Percentiles rank a stretch among this genome's conserved stretches.
Conservation (phyloP, 2,113 vertebrate genomes). For the Trichechus manatus region DNA sequence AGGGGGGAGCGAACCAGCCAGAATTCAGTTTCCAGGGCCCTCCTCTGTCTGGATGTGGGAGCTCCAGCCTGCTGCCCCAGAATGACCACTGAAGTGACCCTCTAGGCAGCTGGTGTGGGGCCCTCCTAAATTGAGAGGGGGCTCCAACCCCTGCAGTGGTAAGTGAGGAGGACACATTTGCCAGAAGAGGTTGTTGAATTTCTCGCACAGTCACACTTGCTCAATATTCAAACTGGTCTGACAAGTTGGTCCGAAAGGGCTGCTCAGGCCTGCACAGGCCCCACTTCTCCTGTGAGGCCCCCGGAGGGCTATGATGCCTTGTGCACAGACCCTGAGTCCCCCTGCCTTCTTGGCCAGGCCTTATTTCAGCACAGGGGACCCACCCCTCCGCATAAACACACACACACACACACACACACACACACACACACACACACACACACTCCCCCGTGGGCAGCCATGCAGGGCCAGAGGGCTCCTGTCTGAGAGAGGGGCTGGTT, state of each 20-base stretch:
- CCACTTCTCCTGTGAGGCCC: not conserved
- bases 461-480: not conserved
- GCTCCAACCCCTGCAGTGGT: not conserved
- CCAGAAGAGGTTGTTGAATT: not conserved
- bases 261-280: not conserved
- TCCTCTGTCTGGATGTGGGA: not conserved
- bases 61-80: not conserved
- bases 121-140: not conserved
- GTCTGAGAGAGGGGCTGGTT: not conserved
- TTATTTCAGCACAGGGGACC: not conserved
- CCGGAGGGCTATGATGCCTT: not conserved
- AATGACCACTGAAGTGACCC: not conserved
- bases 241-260: slow-evolving; percentile 38
- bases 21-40: not conserved
- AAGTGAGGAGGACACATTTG: not conserved
- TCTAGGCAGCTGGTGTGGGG: not conserved
- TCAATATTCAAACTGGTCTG: slow-evolving; percentile 59
- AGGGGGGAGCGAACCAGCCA: not conserved
- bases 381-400: not conserved
- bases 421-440: not conserved
- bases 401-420: not conserved
- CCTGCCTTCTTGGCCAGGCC: not conserved
- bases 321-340: not conserved
- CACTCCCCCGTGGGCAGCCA: not conserved
- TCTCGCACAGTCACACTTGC: not conserved